Evolutionary conservation across 1,140 invertebrate genomes (phyloP), one percentile per base, ranked within the genome.

Genomic region (Drosophila repleta): DNA sequence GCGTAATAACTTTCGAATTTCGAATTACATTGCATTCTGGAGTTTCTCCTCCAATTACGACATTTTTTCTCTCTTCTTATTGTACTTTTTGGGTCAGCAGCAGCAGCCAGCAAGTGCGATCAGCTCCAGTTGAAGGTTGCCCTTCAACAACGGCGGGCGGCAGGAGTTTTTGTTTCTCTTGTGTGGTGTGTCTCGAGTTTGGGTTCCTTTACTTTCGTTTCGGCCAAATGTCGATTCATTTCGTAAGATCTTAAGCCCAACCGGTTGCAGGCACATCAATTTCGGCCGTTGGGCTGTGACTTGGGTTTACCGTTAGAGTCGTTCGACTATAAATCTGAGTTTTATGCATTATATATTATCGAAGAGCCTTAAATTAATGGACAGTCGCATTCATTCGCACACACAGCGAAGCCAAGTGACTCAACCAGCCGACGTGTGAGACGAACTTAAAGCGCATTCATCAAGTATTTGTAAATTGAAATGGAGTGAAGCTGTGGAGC

Each of bases 1-100:
- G 66, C 83, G 82, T 85, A 85, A 85, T 85, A 85, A 85, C 82
- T 85, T 85, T 85, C 82, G 79, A 88, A 85, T 83, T 85, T 82
- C 55, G 49, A 53, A 41, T 71, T 87, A 41, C 79, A 76, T 84
- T 79, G 64, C 78, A 81, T 82, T 87, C 77, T 81, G 55, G 37
- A 43, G 62, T 88, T 88, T 85, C 80, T 88, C 72, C 37, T 32
- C 39, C 77, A 87, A 84, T 84, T 84, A 87, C 82, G 66, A 87
- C 69, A 84, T 73, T 65, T 60, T 35, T 35, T 13, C 11, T 35
- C 11, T 35, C 32, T 3, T 29, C 11, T 43, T 60, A 29, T 72
- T 43, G 29, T 39, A 52, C 15, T 37, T 66, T 70, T 45, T 71
- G 53, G 68, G 68, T 65, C 68, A 71, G 10, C 32, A n/a, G 39